Evolutionary conservation across 2,888 invertebrate species (phyloP).

Genomic region (Tenthredo mesomela): DNA sequence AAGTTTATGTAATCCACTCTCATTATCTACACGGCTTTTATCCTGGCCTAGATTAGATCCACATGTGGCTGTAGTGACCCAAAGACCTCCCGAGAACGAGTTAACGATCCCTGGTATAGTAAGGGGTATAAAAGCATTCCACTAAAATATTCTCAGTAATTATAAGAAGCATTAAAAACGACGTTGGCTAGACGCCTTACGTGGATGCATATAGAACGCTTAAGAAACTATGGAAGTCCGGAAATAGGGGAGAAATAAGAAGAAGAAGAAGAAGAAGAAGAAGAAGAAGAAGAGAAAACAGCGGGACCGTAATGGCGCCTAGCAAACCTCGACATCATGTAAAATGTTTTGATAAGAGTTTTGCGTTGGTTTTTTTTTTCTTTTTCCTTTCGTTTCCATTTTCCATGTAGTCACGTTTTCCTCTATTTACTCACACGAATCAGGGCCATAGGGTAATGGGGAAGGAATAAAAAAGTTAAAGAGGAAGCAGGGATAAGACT

Average conservation of each 20-base stretch:
- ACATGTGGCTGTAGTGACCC: neutral
- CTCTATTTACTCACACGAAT: neutral
- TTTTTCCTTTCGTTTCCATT: neutral
- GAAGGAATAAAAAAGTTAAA: neutral
- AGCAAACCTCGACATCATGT: conserved; percentile 25
- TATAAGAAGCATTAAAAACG: conserved; percentile 31
- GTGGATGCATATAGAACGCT: neutral
- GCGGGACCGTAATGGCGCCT: conserved; percentile 17
- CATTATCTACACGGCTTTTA: neutral
- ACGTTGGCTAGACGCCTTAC: conserved; percentile 18
- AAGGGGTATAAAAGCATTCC: neutral
- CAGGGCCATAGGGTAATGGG: neutral
- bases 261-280: neutral
- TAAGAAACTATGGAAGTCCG: neutral
- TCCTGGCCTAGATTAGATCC: conserved; percentile 5
- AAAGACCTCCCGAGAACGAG: conserved; percentile 25
- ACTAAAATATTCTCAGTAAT: conserved; percentile 30
- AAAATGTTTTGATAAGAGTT: conserved; percentile 33
- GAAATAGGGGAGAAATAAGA: neutral
- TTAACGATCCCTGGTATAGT: conserved; percentile 16
- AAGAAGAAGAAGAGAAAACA: neutral
- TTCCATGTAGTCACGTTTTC: neutral
- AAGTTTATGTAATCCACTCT: neutral
- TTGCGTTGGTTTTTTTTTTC: neutral
- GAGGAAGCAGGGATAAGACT: neutral